Evolutionary conservation across 2,113 vertebrate genomes (phyloP).

Genomic region (Desmodus rotundus): DNA sequence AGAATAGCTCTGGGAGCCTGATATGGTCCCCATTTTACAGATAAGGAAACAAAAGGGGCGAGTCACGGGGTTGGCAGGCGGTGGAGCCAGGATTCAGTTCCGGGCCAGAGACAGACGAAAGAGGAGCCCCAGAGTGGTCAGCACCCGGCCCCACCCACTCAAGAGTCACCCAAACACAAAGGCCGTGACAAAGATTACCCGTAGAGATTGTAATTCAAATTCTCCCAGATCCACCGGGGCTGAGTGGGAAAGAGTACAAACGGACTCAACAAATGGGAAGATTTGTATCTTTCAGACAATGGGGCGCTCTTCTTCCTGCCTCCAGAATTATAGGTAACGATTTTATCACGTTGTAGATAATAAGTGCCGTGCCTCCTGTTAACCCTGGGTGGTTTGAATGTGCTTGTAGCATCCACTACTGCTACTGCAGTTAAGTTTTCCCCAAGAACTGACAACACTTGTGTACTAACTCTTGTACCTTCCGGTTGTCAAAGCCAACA

Average conservation of each 20-base stretch:
- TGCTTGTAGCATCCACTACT: rapidly evolving
- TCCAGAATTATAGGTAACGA: background rate
- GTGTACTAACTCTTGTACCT: rapidly evolving
- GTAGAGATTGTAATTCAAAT: rapidly evolving
- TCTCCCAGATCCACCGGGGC: background rate
- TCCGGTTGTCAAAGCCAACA: background rate
- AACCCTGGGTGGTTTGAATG: too few species aligned
- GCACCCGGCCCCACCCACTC: background rate
- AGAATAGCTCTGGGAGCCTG: background rate
- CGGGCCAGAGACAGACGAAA: rapidly evolving
- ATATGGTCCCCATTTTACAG: background rate
- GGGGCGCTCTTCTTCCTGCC: background rate
- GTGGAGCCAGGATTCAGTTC: background rate
- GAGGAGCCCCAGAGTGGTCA: background rate
- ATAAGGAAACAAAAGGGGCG: background rate
- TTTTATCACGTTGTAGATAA: background rate
- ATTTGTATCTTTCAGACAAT: background rate
- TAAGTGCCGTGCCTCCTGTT: background rate
- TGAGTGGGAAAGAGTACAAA: background rate
- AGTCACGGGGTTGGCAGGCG: background rate
- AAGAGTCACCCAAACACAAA: background rate
- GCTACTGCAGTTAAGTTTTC: rapidly evolving
- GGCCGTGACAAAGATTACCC: rapidly evolving
- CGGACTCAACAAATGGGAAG: too few species aligned
- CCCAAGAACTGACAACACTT: background rate